Evolutionary conservation across 2,888 invertebrate species (phyloP).

Genomic region (Seira ritae): DNA sequence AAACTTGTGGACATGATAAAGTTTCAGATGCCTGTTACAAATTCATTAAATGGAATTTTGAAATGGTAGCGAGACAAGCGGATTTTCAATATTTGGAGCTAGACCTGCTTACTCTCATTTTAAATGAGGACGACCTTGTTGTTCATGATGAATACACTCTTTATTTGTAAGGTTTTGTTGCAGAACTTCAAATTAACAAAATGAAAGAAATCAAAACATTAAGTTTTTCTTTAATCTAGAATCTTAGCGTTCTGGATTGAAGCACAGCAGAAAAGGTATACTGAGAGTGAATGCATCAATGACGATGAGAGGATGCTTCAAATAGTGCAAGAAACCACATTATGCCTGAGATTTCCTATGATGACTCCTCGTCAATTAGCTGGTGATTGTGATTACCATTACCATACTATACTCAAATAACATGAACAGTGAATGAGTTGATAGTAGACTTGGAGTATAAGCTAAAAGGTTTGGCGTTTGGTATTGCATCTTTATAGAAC

Average conservation of each 20-base stretch:
- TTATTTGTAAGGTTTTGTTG: conserved; percentile 82
- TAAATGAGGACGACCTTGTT: conserved; percentile 91
- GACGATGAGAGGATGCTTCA: conserved; percentile 81
- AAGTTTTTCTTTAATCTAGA: conserved; percentile 75
- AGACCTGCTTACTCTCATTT: conserved; percentile 78
- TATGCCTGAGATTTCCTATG: conserved; percentile 92
- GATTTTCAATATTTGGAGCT: conserved; percentile 90
- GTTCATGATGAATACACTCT: conserved; percentile 92
- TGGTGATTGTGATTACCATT: conserved; percentile 15
- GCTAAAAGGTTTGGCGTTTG: no score
- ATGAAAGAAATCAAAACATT: no score
- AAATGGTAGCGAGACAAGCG: conserved; percentile 85
- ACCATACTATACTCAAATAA: background rate
- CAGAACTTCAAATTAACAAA: no score
- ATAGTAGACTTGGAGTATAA: no score
- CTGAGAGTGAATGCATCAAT: conserved; percentile 77
- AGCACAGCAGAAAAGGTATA: conserved; percentile 81
- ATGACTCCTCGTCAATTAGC: conserved; percentile 93
- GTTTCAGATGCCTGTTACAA: conserved; percentile 85
- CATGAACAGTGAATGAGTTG: no score
- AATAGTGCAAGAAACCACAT: conserved; percentile 85
- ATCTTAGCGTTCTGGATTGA: conserved; percentile 88
- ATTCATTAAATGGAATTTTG: conserved; percentile 94
- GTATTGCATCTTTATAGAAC: conserved; percentile 78
- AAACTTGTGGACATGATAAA: conserved; percentile 86